Conservation (phyloP, 2,888 invertebrate species). For the Lochmaea capreae region DNA sequence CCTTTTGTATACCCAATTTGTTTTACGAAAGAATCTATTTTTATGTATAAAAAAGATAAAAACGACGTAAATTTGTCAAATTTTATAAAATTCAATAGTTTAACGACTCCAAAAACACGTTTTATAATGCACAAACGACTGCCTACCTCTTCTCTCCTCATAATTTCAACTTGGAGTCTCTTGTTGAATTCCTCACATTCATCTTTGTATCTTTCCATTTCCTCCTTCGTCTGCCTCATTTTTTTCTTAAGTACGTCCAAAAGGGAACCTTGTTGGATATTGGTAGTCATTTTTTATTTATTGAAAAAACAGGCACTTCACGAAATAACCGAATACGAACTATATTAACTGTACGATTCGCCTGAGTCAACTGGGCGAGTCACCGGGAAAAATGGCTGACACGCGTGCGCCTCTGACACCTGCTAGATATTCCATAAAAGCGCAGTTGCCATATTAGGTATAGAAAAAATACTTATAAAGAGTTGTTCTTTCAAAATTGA, state of each 20-base stretch:
- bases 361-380: conserved; percentile 64
- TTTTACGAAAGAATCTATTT: not conserved
- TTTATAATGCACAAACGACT: conserved; percentile 26
- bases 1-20: not conserved
- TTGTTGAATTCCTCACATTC: conserved; percentile 96
- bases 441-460: conserved; percentile 18
- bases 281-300: conserved; percentile 79
- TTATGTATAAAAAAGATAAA: conserved; percentile 13
- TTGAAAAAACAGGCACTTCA: conserved; percentile 36
- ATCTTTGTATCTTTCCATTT: conserved; percentile 98
- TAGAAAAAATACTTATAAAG: not conserved
- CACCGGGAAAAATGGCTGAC: conserved; percentile 63
- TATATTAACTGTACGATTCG: conserved; percentile 28
- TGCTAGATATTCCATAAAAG: conserved; percentile 41
- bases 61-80: not conserved
- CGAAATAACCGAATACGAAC: conserved; percentile 39
- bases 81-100: conserved; percentile 15
- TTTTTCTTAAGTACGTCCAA: conserved; percentile 99
- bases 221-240: conserved; percentile 99
- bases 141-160: conserved; percentile 95
- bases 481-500: not conserved
- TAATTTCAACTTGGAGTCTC: conserved; percentile 94
- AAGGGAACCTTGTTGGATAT: conserved; percentile 92
- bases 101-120: conserved; percentile 35
- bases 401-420: conserved; percentile 60